Evolutionary conservation across 2,888 invertebrate genomes (phyloP), one percentile per base, ranked within the genome.

Genomic region (Diaperis boleti): DNA sequence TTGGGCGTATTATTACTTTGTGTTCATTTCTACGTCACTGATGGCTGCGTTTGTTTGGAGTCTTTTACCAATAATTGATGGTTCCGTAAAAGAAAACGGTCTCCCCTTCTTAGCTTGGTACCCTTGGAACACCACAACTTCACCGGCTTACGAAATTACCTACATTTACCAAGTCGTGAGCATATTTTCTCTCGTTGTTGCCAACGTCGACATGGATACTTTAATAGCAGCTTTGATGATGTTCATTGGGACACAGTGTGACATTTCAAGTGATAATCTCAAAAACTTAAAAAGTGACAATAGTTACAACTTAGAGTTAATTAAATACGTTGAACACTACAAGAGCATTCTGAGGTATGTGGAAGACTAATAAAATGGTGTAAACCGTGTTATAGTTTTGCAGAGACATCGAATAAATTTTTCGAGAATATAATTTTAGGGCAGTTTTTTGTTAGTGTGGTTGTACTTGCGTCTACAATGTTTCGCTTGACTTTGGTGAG

Each of bases 41-140:
- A n/a, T n/a, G n/a, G n/a, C n/a, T n/a, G n/a, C n/a, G n/a, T n/a
- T n/a, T n/a, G n/a, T n/a, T n/a, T n/a, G n/a, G n/a, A n/a, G n/a
- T n/a, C n/a, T 54, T 15, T 37, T 29, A 17, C 70, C 71, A 29
- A 10, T 69, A 2, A 42, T 70, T 18, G 54, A 65, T 33, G 20
- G 35, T 10, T 42, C 17, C 1, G 14, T 18, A 18, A 33, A 13
- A n/a, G n/a, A 59, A 35, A 35, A 55, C 4, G 5, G n/a, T 13
- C 17, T 39, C 3, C 39, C 39, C 4, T 39, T 39, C 15, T 17
- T 7, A 3, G 55, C 39, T 13, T 39, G 39, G 39, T 39, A 39
- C 15, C 39, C 39, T 4, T 39, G 14, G 2, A 13, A 39, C 17
- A 17, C 15, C 17, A 31, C 15, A 14, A 10, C 5, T 6, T 42